Conservation (phyloP, 2,797 vertebrate species). For the Semaprochilodus insignis region DNA sequence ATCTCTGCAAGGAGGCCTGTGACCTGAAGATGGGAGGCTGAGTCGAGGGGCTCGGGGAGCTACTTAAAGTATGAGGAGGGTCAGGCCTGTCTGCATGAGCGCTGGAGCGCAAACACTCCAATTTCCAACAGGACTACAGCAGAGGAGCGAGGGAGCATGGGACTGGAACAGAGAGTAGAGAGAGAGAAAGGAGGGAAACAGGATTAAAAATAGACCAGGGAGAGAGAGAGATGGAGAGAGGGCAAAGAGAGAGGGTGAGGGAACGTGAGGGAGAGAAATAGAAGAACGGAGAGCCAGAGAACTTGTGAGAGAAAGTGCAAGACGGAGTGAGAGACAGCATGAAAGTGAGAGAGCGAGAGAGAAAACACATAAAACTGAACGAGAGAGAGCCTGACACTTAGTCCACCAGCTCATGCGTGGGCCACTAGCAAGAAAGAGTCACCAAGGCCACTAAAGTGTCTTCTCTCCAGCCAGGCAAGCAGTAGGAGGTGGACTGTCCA, state of each 20-base stretch:
- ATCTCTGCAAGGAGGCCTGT: slow-evolving; percentile 24
- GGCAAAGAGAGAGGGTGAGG: neutral
- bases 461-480: neutral
- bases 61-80: neutral
- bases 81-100: slow-evolving; percentile 19
- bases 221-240: slow-evolving; percentile 3
- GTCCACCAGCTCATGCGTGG: neutral
- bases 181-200: neutral
- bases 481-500: neutral
- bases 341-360: neutral
- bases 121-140: neutral
- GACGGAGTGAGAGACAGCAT: neutral
- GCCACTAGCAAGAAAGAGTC: neutral
- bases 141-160: neutral
- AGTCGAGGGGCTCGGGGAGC: slow-evolving; percentile 4
- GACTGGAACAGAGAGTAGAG: neutral
- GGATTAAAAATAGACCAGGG: slow-evolving; percentile 31
- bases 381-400: neutral
- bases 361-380: neutral
- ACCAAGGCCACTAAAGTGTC: too few species aligned
- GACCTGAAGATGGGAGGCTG: slow-evolving; percentile 32
- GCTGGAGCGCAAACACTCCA: neutral
- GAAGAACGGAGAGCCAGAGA: neutral
- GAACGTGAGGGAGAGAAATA: neutral
- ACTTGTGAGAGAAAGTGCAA: neutral